phyloP scores from a whole-genome alignment of 2,797 vertebrate genomes.

The Rhinophrynus dorsalis region DNA sequence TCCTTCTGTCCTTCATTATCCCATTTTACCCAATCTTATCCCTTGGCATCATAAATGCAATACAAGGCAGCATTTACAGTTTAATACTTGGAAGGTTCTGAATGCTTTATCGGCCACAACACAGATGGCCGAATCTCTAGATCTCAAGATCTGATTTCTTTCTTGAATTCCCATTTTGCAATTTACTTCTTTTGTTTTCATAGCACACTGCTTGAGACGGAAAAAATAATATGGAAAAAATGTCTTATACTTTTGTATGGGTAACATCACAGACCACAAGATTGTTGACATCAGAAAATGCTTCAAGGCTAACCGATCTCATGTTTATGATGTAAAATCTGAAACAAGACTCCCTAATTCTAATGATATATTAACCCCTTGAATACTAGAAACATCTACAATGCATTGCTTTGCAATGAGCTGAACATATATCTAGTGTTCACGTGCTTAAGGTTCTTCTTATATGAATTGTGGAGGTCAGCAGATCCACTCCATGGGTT shows the following conservation, averaged over 20 bases:
- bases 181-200: slow-evolving; percentile 30
- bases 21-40: no score
- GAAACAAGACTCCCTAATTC: slow-evolving; percentile 20
- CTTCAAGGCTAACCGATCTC: slow-evolving; percentile 26
- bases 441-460: no score
- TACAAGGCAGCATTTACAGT: slow-evolving; percentile 20
- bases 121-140: slow-evolving; percentile 26
- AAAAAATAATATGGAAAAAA: neutral
- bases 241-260: neutral
- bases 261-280: neutral
- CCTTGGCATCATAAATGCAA: slow-evolving; percentile 21
- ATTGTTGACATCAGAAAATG: slow-evolving; percentile 34
- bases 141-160: slow-evolving; percentile 29
- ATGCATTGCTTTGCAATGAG: no score
- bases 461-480: no score
- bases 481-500: no score
- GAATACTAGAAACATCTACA: no score
- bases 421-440: no score
- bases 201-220: slow-evolving; percentile 10
- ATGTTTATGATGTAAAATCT: slow-evolving; percentile 10
- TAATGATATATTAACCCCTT: no score
- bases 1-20: slow-evolving; percentile 31
- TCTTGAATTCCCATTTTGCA: slow-evolving; percentile 13
- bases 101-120: slow-evolving; percentile 29
- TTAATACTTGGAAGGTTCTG: slow-evolving; percentile 21